Evolutionary conservation across 2,888 invertebrate species (phyloP).

Genomic region (Trichacis sp.): DNA sequence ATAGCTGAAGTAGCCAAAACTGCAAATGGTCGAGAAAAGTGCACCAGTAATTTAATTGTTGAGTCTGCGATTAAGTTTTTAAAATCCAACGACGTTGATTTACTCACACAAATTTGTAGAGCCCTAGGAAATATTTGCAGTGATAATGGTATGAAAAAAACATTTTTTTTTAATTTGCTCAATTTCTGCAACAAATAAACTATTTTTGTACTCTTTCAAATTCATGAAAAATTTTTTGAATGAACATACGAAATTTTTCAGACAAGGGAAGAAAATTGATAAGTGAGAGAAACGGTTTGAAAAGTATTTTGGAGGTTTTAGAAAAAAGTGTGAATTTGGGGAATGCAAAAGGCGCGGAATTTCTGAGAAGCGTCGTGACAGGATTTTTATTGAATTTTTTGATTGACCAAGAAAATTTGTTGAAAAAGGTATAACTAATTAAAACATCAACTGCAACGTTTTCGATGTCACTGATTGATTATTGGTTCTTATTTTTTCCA

Average conservation of each 20-base stretch:
- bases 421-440: constrained; percentile 71
- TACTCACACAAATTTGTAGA: constrained; percentile 81
- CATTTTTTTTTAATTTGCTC: neutral
- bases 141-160: constrained; percentile 78
- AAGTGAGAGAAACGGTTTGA: constrained; percentile 70
- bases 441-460: too few relatives aligned
- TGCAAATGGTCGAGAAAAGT: constrained; percentile 79
- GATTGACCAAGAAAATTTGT: constrained; percentile 78
- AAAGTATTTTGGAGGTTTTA: constrained; percentile 57
- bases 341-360: constrained; percentile 51
- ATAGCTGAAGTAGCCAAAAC: constrained; percentile 87
- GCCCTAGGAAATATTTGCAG: constrained; percentile 91
- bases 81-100: constrained; percentile 69
- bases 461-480: too few relatives aligned
- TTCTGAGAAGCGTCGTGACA: constrained; percentile 76
- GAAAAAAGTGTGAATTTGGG: constrained; percentile 48
- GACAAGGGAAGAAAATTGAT: constrained; percentile 61
- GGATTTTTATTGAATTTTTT: constrained; percentile 86
- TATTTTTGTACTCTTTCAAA: too few relatives aligned
- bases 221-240: too few relatives aligned
- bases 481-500: too few relatives aligned
- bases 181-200: neutral
- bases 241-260: too few relatives aligned
- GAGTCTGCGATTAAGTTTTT: constrained; percentile 73
- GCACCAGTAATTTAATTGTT: constrained; percentile 75